These are phyloP conservation scores for Sebastes goodei DNA, from an alignment of 2,797 vertebrate genomes.

Conservation along the genomic window DNA sequence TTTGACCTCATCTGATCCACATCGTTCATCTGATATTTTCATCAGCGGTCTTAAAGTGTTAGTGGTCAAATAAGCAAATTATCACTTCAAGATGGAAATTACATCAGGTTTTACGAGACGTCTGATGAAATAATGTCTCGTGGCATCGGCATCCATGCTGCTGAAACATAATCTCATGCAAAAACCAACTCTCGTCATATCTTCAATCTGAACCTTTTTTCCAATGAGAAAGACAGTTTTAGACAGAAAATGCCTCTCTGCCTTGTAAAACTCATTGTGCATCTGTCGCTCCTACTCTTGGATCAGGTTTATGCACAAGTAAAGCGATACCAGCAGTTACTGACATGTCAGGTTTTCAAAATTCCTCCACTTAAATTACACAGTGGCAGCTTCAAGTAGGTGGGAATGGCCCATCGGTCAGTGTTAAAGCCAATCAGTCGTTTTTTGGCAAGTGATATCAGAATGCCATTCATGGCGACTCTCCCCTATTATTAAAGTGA, in stretches of 20 bases:
- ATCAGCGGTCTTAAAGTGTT: not conserved
- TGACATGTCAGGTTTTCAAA: constrained; percentile 39
- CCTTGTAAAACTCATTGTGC: constrained; percentile 29
- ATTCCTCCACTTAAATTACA: constrained; percentile 39
- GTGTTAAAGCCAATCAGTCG: constrained; percentile 13
- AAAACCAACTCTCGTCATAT: not conserved
- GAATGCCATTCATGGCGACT: constrained; percentile 37
- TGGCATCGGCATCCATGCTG: not conserved
- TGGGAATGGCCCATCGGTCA: constrained; percentile 35
- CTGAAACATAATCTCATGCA: not conserved
- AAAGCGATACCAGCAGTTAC: constrained; percentile 36
- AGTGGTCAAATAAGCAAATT: not conserved
- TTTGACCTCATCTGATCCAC: not conserved
- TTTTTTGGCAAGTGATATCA: constrained; percentile 37
- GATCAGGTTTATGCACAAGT: constrained; percentile 25
- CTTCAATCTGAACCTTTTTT: constrained; percentile 5
- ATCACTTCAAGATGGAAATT: constrained; percentile 1
- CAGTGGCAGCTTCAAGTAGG: constrained; percentile 52
- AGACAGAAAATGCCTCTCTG: not conserved
- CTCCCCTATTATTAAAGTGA: constrained; percentile 57
- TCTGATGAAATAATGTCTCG: not conserved
- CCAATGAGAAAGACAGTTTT: constrained; percentile 8
- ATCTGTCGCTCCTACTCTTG: constrained; percentile 14
- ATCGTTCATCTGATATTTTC: not conserved
- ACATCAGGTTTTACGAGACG: not conserved